Evolutionary conservation across 2,888 invertebrate species (phyloP).

Genomic region (Tetrapedia diversipes): DNA sequence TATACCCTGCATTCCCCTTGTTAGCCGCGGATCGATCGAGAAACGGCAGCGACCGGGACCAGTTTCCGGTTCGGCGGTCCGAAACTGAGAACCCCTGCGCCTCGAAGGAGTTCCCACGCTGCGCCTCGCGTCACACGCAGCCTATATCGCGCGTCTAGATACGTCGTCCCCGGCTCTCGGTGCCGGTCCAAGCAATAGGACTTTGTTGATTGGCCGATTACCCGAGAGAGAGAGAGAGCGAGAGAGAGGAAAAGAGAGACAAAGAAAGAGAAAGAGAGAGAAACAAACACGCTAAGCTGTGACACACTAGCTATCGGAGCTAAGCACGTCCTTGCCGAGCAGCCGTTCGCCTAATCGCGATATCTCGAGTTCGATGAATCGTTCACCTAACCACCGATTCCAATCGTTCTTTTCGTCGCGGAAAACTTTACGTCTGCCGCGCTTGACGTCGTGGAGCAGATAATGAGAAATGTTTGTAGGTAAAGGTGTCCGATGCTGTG

Average conservation of each 20-base stretch:
- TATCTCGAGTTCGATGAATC: constrained; percentile 22
- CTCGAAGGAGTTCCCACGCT: constrained; percentile 77
- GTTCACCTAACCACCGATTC: not conserved
- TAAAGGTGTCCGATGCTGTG: no score
- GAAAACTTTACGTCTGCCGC: no score
- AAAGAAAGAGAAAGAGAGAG: no score
- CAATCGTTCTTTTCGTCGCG: not conserved
- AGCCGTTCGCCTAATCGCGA: not conserved
- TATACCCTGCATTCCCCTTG: no score
- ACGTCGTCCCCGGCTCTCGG: constrained; percentile 48
- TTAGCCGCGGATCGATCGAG: no score
- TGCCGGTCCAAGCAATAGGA: constrained; percentile 58
- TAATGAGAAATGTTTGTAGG: no score
- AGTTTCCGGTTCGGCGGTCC: constrained; percentile 39
- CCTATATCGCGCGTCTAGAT: constrained; percentile 71
- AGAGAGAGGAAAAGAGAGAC: no score
- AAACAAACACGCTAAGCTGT: constrained; percentile 23
- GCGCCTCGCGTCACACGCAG: constrained; percentile 68
- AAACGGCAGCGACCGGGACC: no score
- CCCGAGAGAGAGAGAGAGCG: no score
- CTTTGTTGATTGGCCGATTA: constrained; percentile 70
- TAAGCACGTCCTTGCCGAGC: constrained; percentile 12
- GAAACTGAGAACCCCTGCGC: constrained; percentile 70
- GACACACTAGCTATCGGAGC: constrained; percentile 2
- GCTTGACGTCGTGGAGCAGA: no score